Evolutionary conservation across 2,797 vertebrate species (phyloP).

Genomic region (Sebastes taczanowskii): DNA sequence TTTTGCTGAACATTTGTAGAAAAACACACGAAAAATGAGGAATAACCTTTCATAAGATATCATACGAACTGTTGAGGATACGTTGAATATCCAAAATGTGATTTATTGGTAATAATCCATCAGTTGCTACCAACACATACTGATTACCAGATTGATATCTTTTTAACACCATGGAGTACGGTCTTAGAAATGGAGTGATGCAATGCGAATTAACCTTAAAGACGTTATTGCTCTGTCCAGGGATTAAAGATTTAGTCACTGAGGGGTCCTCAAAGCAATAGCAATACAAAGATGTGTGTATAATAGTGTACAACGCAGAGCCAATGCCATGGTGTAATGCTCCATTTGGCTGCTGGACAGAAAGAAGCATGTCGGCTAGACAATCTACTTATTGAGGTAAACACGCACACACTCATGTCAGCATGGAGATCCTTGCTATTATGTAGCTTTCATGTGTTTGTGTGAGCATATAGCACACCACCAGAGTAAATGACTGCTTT

Average conservation of each 20-base stretch:
- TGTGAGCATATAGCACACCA: constrained; percentile 8
- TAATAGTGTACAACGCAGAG: neutral
- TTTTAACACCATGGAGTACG: neutral
- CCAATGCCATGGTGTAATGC: constrained; percentile 64
- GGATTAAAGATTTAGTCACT: neutral
- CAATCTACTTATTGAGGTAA: constrained; percentile 19
- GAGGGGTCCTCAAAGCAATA: neutral
- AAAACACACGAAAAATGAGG: rapidly evolving
- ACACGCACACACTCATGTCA: neutral
- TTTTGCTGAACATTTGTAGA: no score
- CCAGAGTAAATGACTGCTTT: constrained; percentile 28
- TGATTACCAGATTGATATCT: neutral
- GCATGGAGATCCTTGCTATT: constrained; percentile 8
- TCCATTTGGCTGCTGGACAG: constrained; percentile 83
- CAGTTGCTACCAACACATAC: neutral
- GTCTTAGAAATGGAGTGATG: neutral
- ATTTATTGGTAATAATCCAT: neutral
- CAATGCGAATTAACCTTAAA: neutral
- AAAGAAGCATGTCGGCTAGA: constrained; percentile 30
- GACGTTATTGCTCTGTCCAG: neutral
- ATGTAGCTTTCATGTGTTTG: constrained; percentile 45
- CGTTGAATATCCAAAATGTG: neutral
- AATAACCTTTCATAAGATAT: neutral
- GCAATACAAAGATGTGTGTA: neutral
- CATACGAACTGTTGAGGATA: neutral